Evolutionary conservation across 1,140 invertebrate species (phyloP), one percentile per base, ranked within the genome.

Genomic region (Papilio polytes): DNA sequence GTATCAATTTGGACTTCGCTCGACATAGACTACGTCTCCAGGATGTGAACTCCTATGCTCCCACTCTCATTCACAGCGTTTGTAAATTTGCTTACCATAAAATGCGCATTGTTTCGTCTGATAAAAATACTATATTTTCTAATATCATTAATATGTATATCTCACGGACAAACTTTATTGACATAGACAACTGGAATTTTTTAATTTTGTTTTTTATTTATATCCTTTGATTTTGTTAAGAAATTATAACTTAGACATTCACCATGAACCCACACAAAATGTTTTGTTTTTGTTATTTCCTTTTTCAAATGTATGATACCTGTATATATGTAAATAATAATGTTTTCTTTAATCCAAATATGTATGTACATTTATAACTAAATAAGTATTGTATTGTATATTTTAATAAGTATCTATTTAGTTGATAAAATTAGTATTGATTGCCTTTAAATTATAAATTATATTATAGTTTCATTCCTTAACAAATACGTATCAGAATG

Each of bases 311-410:
- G n/a, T 59, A 20, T 59, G 2, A 59, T 22, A 63, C 10, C 8
- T 63, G 56, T 63, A 63, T 22, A 56, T 56, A 56, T 56, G 53
- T 56, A 56, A 20, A 56, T 59, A 59, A 20, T 59, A 22, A 59
- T 59, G 56, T 59, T 59, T 59, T 10, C 18, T 20, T 59, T 7
- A 9, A 20, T 59, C 22, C 7, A 20, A 1, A 56, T 56, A 20
- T 59, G 56, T 59, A 59, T 59, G 36, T 41, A 41, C 7, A 20
- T 59, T 59, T 59, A 59, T 22, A 10, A 22, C 18, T 59, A 20
- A 10, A 59, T 18, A 63, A 63, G 9, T 63, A 63, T 10, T 63
- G 59, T 63, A 20, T 59, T 26, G 26, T 41, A 41, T 41, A 41
- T 8, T 41, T 41, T 41, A 41, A 41, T 41, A 3, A 3, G 22